These are phyloP conservation scores for Myotis planiceps DNA, from an alignment of 2,797 vertebrate species.

Conservation along the genomic window DNA sequence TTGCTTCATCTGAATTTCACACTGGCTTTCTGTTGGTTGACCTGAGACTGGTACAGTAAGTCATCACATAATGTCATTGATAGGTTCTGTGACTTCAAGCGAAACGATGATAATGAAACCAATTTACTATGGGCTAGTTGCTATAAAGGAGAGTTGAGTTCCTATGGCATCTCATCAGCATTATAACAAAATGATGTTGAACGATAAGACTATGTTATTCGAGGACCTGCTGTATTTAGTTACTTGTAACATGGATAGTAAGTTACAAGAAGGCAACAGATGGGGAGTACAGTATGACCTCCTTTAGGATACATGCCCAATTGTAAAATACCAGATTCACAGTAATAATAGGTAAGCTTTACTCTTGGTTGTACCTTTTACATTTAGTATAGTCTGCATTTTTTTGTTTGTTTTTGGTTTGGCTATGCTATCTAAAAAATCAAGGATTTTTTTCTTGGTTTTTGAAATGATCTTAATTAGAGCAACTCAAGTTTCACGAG, in stretches of 20 bases:
- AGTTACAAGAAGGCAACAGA: not conserved
- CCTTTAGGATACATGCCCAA: not conserved
- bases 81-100: not conserved
- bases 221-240: not conserved
- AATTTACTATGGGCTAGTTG: not conserved
- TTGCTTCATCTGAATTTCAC: not conserved
- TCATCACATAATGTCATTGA: not conserved
- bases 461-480: not conserved
- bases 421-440: not conserved
- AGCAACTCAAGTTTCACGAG: not conserved
- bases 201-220: not conserved
- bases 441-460: not conserved
- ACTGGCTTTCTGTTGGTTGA: not conserved
- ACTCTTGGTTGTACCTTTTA: not conserved
- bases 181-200: not conserved
- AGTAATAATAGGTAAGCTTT: not conserved
- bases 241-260: not conserved
- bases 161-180: not conserved
- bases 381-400: not conserved
- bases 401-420: slow-evolving; percentile 4
- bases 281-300: not conserved
- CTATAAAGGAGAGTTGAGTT: not conserved
- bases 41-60: not conserved
- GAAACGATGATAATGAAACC: not conserved
- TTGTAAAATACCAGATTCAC: slow-evolving; percentile 22